phyloP scores from a whole-genome alignment of 2,888 invertebrate species.

The Timema cristinae region DNA sequence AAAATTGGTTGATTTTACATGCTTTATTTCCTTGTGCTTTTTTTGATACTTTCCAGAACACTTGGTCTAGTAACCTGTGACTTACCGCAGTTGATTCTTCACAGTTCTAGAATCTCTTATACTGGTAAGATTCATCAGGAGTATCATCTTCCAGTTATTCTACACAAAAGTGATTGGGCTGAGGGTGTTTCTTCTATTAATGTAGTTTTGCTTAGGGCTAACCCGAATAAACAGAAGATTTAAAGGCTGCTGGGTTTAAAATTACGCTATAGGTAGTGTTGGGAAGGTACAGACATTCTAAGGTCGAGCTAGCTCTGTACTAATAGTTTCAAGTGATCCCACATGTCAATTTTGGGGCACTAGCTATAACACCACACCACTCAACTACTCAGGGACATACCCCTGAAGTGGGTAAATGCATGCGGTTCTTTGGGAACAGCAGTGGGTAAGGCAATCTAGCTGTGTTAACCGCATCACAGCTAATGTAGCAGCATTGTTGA shows the following conservation, averaged over 20 bases:
- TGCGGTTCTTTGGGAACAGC: conserved; percentile 11
- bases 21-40: not conserved
- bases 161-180: conserved; percentile 2
- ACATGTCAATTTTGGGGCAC: conserved; percentile 20
- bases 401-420: conserved; percentile 19
- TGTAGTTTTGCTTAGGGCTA: too few species aligned
- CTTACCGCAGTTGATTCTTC: not conserved
- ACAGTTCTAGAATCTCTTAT: too few species aligned
- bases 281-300: not conserved
- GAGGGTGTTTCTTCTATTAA: not conserved
- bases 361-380: conserved; percentile 27
- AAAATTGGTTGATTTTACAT: not conserved
- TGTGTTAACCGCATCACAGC: conserved; percentile 35
- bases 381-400: conserved; percentile 9
- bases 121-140: not conserved
- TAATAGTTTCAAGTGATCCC: not conserved
- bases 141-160: conserved; percentile 13
- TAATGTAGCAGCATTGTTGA: conserved; percentile 32
- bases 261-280: not conserved
- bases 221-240: too few species aligned
- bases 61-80: conserved; percentile 21
- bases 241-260: not conserved
- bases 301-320: not conserved
- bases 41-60: conserved; percentile 16
- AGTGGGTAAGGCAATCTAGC: conserved; percentile 33